Evolutionary conservation across 2,888 invertebrate genomes (phyloP).

Genomic region (Cephus pygmeus): DNA sequence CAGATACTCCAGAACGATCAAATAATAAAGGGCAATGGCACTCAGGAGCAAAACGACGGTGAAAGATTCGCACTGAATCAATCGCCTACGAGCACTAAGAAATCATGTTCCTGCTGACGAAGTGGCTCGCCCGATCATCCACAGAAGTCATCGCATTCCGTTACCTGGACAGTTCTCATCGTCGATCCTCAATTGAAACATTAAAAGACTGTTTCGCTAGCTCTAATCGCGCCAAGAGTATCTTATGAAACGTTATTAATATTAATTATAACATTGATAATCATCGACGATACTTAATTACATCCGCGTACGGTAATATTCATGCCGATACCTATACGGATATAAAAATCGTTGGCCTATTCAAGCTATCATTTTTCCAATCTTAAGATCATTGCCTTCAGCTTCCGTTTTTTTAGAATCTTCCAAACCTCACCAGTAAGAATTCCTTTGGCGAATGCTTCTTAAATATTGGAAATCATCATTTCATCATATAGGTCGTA

Average conservation of each 20-base stretch:
- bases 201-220: slow-evolving; percentile 9
- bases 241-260: not conserved
- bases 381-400: not conserved
- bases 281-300: not conserved
- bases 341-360: not conserved
- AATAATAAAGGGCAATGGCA: slow-evolving; percentile 76
- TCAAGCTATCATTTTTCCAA: not conserved
- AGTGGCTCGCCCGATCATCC: slow-evolving; percentile 14
- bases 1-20: slow-evolving; percentile 85
- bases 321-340: not conserved
- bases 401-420: not conserved
- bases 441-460: not conserved
- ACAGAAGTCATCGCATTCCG: not conserved
- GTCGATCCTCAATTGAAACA: not conserved
- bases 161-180: slow-evolving; percentile 3
- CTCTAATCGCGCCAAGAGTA: slow-evolving; percentile 1
- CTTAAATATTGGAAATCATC: not conserved
- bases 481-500: not conserved
- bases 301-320: not conserved
- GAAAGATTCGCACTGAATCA: slow-evolving; percentile 77
- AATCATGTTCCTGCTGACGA: slow-evolving; percentile 74
- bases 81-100: slow-evolving; percentile 66
- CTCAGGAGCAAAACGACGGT: slow-evolving; percentile 70
- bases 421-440: not conserved
- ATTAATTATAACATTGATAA: not conserved